Evolutionary conservation across 2,797 vertebrate genomes (phyloP).

Genomic region (Falco biarmicus): DNA sequence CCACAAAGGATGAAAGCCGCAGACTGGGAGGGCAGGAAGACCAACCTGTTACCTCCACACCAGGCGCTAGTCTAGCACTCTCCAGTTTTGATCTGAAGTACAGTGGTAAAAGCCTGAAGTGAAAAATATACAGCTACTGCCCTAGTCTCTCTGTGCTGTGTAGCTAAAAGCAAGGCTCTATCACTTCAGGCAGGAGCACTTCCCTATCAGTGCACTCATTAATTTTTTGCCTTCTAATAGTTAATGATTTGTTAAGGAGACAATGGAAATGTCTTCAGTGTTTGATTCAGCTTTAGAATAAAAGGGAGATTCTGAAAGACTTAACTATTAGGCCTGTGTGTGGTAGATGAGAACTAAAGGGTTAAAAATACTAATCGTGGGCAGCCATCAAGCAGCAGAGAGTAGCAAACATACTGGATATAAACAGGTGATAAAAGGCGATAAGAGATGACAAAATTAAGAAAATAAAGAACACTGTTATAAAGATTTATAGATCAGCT

Average conservation of each 20-base stretch:
- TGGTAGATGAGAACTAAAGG: neutral
- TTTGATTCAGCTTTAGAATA: neutral
- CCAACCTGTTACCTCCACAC: neutral
- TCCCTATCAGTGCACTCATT: neutral
- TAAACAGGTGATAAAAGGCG: constrained; percentile 77
- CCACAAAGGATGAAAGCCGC: neutral
- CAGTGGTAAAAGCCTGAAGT: neutral
- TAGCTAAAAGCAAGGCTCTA: neutral
- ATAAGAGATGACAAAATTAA: constrained; percentile 73
- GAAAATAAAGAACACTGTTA: constrained; percentile 73
- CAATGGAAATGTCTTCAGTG: neutral
- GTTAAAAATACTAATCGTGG: neutral
- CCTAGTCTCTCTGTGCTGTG: neutral
- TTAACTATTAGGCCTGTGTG: neutral
- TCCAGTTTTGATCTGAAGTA: neutral
- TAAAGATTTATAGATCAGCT: constrained; percentile 74
- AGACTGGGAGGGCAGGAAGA: neutral
- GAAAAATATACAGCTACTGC: neutral
- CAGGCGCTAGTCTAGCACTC: no score
- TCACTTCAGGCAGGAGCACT: neutral
- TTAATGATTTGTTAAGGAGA: neutral
- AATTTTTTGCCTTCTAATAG: neutral
- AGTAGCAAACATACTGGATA: constrained; percentile 55
- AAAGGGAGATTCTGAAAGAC: neutral
- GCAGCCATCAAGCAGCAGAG: constrained; percentile 13